Base-by-base conservation (phyloP, 2,113 vertebrate genomes). In the Chloropsis hardwickii region DNA sequence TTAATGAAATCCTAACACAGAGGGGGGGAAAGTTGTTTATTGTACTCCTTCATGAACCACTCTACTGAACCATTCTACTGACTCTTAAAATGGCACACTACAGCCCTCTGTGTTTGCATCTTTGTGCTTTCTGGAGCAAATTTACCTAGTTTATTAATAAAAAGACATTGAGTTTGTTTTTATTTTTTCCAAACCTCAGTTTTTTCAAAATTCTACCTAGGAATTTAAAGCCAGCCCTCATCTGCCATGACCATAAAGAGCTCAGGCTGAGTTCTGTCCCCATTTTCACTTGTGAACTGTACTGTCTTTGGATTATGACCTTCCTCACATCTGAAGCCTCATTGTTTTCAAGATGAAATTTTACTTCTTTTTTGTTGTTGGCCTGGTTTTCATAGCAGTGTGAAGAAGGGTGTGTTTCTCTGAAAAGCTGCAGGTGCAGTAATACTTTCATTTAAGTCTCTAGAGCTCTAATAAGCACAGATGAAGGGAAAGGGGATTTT, bases 251-350 rank as follows among this genome's bases (percentile, higher is more conserved):
- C 72, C 72, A 81, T 85, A 95, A 95, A 95, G 93, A 91, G 28
- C 91, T 80, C 94, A 96, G 95, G 91, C 94, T 95, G 95, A 96
- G 91, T 95, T 97, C 91, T 95, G 93, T 89, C 91, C 93, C 64
- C 84, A 9, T 96, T 95, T 96, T 94, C 35, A 57, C 71, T 81
- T 86, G 81, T 73, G 94, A 95, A 82, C 89, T 80, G 50, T 74
- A 86, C 57, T 82, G 87, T 82, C 90, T 96, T 95, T 92, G 80
- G 95, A 88, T 92, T 76, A 80, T 91, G 94, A 95, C 93, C 94
- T 95, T 83, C 79, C 87, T 93, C 92, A 90, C 78, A 91, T 85
- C 91, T 93, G 78, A 94, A 94, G 85, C 70, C 82, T 94, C 81
- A 91, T 86, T 95, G 91, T 95, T 97, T 96, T 93, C 95, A 95